Evolutionary conservation across 1,140 invertebrate genomes (phyloP).

Genomic region (Brachionus angularis): DNA sequence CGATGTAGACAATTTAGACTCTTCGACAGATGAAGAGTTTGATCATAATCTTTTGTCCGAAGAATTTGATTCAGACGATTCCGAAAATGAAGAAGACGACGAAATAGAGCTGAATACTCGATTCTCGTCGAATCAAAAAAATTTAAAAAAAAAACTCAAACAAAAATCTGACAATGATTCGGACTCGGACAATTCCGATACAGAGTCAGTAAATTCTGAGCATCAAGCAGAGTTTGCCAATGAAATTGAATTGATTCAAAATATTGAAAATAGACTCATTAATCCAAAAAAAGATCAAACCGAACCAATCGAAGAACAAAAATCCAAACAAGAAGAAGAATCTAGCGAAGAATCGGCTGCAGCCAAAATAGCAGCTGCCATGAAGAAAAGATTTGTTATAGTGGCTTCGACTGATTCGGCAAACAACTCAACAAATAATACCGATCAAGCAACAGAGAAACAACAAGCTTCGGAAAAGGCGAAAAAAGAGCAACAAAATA

Average conservation of each 20-base stretch:
- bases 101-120: neutral
- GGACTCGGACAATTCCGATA: conserved; percentile 15
- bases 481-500: too few relatives aligned
- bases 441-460: too few relatives aligned
- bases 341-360: neutral
- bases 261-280: conserved; percentile 23
- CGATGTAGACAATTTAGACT: neutral
- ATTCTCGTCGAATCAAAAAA: neutral
- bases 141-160: conserved; percentile 5
- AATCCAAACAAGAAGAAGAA: neutral
- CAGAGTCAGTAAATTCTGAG: too few relatives aligned
- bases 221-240: conserved; percentile 30
- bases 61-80: conserved; percentile 11
- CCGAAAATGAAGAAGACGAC: conserved; percentile 1
- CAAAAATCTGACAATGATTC: conserved; percentile 11
- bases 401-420: too few relatives aligned
- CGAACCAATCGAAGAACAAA: neutral
- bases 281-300: neutral
- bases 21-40: neutral
- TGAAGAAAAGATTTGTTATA: conserved; percentile 41
- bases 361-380: conserved; percentile 30
- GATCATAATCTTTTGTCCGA: conserved; percentile 12
- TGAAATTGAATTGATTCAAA: conserved; percentile 37
- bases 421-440: too few relatives aligned
- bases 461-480: too few relatives aligned